Evolutionary conservation across 2,797 vertebrate species (phyloP).

Genomic region (Girardinus metallicus): DNA sequence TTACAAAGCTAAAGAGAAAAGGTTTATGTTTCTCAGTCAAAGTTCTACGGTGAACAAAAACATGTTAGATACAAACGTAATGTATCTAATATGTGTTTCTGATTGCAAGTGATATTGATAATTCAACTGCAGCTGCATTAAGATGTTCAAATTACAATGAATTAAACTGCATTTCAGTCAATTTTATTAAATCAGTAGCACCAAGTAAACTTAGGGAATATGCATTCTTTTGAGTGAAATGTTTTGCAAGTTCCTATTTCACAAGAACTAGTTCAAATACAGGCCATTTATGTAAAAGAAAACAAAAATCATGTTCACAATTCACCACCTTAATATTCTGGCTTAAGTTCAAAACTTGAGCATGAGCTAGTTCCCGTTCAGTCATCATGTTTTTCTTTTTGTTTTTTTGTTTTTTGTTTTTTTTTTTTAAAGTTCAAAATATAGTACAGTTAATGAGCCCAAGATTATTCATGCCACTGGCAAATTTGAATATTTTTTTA

Average conservation of each 20-base stretch:
- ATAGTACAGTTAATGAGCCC: background rate
- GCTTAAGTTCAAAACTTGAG: background rate
- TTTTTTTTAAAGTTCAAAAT: too few species aligned
- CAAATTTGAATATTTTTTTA: background rate
- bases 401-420: background rate
- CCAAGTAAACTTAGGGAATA: background rate
- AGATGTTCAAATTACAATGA: conserved; percentile 20
- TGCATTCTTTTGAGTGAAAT: background rate
- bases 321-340: background rate
- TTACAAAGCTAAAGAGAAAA: conserved; percentile 49
- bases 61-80: conserved; percentile 21
- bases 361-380: background rate
- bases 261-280: background rate
- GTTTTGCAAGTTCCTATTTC: background rate
- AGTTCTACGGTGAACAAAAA: conserved; percentile 25
- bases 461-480: background rate
- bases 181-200: conserved; percentile 6
- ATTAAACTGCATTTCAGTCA: conserved; percentile 7
- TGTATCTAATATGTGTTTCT: conserved; percentile 1
- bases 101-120: conserved; percentile 23
- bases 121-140: conserved; percentile 23
- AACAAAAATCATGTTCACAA: background rate
- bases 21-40: conserved; percentile 26
- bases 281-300: background rate
- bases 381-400: background rate